Evolutionary conservation across 2,888 invertebrate species (phyloP).

Genomic region (Drosophila bunnanda): DNA sequence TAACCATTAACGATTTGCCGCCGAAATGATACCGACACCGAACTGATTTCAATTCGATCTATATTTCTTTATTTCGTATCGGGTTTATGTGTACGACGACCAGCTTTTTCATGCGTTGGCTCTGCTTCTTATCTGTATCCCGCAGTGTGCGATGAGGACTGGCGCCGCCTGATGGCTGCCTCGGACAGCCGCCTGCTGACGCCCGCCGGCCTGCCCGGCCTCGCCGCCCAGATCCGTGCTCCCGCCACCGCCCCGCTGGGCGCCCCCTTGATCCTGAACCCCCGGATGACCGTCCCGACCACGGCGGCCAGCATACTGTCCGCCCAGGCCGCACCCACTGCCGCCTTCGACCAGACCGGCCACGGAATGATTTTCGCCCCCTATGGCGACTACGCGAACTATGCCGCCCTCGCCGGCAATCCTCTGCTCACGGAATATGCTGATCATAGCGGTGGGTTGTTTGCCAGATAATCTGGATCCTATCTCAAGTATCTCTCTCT

Average conservation of each 20-base stretch:
- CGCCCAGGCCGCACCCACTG: constrained; percentile 87
- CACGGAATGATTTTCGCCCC: constrained; percentile 92
- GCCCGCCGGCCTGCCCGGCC: constrained; percentile 86
- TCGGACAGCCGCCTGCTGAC: constrained; percentile 91
- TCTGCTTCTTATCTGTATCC: constrained; percentile 79
- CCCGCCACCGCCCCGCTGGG: constrained; percentile 92
- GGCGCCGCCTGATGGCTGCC: constrained; percentile 92
- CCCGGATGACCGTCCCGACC: constrained; percentile 93
- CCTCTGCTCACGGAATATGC: constrained; percentile 94
- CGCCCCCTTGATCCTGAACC: constrained; percentile 96
- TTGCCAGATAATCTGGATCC: constrained; percentile 88
- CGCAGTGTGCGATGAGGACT: constrained; percentile 93
- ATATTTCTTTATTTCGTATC: constrained; percentile 66
- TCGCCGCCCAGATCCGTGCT: constrained; percentile 88
- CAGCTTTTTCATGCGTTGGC: constrained; percentile 78
- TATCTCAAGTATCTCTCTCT: constrained; percentile 4
- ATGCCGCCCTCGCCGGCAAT: constrained; percentile 92
- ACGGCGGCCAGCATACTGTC: constrained; percentile 88
- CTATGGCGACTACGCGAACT: constrained; percentile 95
- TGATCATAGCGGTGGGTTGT: constrained; percentile 98
- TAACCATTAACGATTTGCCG: constrained; percentile 50
- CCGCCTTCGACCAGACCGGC: constrained; percentile 87
- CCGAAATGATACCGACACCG: constrained; percentile 24
- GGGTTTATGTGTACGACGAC: constrained; percentile 66
- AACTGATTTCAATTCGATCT: constrained; percentile 40